Evolutionary conservation across 2,797 vertebrate genomes (phyloP), one percentile per base, ranked within the genome.

Genomic region (Gallinago nigripennis): DNA sequence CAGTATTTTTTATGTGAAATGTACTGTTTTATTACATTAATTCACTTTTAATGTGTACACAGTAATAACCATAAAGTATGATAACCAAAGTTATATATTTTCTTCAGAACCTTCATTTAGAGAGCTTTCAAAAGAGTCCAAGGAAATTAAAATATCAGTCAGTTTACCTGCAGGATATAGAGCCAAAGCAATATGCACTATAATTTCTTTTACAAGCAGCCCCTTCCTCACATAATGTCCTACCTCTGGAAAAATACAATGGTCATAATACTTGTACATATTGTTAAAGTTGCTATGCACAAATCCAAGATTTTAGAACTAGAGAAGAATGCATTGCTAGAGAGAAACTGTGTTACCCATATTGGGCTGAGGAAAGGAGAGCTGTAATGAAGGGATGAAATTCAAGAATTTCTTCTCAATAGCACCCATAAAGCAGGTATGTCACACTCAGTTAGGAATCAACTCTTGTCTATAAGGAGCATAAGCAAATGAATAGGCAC

Each of bases 11-110:
- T 97, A 98, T 98, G 96, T 97, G 97, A 98, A 98, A 98, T 98
- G 97, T 96, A 97, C 97, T 98, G 97, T 95, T 98, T 98, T 98
- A 98, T 98, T 97, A 93, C 97, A 98, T 98, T 98, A 98, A 98
- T 98, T 98, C 98, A 98, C 97, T 97, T 98, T 98, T 98, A 98
- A 98, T 98, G 97, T 98, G 97, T 97, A 98, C 92, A 97, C 92
- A 97, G 98, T 97, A 98, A 98, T 98, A 98, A 98, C 97, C 95
- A 97, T 98, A 98, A 98, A 98, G 92, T 96, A 98, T 93, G 93
- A 97, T 97, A 98, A 98, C 97, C 95, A 96, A 98, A 96, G 96
- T 98, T 97, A 97, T 98, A 97, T 97, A 97, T 98, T 98, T 98
- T 98, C 96, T 96, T 97, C 97, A 97, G 97, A 97, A 97, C 96